A percentile compares a stretch with the other conserved stretches of the same genome.
Evolutionary conservation across 2,113 vertebrate species (phyloP).

Genomic region (Callochromis pleurospilus): DNA sequence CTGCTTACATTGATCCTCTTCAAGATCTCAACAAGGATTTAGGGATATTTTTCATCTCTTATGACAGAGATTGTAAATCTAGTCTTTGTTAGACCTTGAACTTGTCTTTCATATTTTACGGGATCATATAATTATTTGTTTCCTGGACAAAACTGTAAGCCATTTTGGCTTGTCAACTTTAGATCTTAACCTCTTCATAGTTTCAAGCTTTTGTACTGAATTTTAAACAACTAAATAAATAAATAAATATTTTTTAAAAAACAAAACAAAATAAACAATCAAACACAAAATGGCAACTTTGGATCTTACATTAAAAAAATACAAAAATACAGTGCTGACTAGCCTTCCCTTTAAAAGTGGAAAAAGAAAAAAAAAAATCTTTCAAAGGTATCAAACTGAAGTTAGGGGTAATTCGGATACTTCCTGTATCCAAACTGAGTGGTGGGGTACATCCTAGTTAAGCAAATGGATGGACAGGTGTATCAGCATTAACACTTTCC

Average conservation of each 20-base stretch:
- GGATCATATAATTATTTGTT: conserved; percentile 25
- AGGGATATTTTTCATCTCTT: conserved; percentile 40
- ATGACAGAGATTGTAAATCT: conserved; percentile 40
- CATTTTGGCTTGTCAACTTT: not conserved
- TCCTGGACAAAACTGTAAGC: not conserved
- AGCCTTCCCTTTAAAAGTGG: not conserved
- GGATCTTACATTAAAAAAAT: not conserved
- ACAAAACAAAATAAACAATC: not conserved
- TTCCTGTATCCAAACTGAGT: not conserved
- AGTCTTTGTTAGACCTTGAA: conserved; percentile 21
- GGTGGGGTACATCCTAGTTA: not conserved
- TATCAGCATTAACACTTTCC: not conserved
- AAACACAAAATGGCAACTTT: not conserved
- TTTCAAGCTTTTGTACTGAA: not conserved
- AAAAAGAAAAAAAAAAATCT: accelerated
- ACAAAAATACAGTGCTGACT: not conserved
- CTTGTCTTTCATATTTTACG: conserved; percentile 12
- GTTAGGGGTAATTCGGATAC: accelerated
- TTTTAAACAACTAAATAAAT: not conserved
- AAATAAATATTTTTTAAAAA: not conserved
- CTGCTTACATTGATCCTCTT: conserved; percentile 61
- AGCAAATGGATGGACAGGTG: accelerated
- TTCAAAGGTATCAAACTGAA: not conserved
- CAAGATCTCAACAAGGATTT: conserved; percentile 56
- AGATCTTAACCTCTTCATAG: not conserved